Percentiles rank a stretch among this genome's conserved stretches.
Evolutionary conservation across 2,797 vertebrate species (phyloP).

Genomic region (Gallinago stenura): DNA sequence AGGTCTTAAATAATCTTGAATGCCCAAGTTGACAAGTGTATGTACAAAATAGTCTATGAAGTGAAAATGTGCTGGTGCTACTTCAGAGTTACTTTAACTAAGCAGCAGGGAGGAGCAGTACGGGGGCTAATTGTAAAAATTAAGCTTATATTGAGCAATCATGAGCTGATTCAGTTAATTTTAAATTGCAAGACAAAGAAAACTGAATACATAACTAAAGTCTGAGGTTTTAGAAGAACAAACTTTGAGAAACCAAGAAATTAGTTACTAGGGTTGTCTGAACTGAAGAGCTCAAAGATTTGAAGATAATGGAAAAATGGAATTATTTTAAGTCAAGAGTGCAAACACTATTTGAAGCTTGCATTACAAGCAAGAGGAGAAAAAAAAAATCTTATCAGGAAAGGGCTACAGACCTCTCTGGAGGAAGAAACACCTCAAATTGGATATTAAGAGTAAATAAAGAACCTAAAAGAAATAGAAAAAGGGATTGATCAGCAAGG

Average conservation of each 20-base stretch:
- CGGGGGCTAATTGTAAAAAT: neutral
- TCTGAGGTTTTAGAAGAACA: neutral
- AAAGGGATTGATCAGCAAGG: constrained; percentile 25
- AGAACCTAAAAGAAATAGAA: neutral
- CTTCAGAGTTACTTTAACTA: neutral
- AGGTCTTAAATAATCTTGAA: neutral
- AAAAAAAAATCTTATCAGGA: neutral
- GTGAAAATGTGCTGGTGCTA: neutral
- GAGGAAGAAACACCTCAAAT: neutral
- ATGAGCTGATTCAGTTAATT: neutral
- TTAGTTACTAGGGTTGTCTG: neutral
- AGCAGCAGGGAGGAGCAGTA: neutral
- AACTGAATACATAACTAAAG: neutral
- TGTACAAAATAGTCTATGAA: neutral
- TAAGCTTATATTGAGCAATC: neutral
- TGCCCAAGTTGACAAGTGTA: neutral
- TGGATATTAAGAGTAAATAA: constrained; percentile 9
- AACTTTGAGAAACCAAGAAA: neutral
- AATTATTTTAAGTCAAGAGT: constrained; percentile 26
- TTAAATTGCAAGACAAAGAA: neutral
- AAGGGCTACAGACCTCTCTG: neutral
- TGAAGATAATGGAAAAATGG: neutral
- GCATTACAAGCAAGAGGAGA: neutral
- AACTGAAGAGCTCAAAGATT: neutral
- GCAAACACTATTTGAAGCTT: neutral